Base-by-base conservation (phyloP, 2,888 invertebrate species). In the Ametastegia equiseti region DNA sequence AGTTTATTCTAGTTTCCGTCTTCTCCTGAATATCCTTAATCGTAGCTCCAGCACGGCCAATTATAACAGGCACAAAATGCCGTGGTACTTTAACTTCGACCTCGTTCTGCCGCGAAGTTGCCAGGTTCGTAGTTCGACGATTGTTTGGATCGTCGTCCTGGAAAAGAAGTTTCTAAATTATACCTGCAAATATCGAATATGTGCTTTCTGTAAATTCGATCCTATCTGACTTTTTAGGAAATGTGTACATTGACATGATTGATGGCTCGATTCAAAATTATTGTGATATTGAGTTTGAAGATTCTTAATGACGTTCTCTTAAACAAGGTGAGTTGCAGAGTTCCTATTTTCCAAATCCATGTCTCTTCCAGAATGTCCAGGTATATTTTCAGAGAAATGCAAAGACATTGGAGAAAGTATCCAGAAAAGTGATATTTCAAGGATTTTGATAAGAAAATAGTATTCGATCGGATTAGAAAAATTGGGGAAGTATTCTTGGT, bases 1-100 rank as follows among this genome's bases (percentile, higher is more conserved):
- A 92, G 83, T 85, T 86, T 57, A 95, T 94, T 79, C 90, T 91
- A 0, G 97, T 96, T 50, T 95, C 94, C 0, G 96, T 95, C 85
- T 94, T 94, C 80, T 94, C 93, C 90, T 97, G 95, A 83, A 98
- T 94, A 81, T 94, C 93, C 90, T 96, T 96, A 73, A 98, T 94
- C 87, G 95, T 95, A n/a, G 93, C 92, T 6, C 98, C 97, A 86
- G 94, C 94, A 85, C 96, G 94, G 50, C 98, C 96, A 86, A 96
- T 95, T 81, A 96, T 91, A 80, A 94, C 92, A 7, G 95, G 94
- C 23, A 96, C 94, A 87, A 94, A 93, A 80, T 94, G 94, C 86
- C 94, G 95, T 0, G 95, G 93, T 30, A 96, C 93, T 83, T 92
- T 91, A 2, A 95, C 90, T 90, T 95, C 94, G 73, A 94, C 90